A percentile compares a stretch with the other conserved stretches of the same genome.
Evolutionary conservation across 2,113 vertebrate genomes (phyloP).

Genomic region (Albula glossodonta): DNA sequence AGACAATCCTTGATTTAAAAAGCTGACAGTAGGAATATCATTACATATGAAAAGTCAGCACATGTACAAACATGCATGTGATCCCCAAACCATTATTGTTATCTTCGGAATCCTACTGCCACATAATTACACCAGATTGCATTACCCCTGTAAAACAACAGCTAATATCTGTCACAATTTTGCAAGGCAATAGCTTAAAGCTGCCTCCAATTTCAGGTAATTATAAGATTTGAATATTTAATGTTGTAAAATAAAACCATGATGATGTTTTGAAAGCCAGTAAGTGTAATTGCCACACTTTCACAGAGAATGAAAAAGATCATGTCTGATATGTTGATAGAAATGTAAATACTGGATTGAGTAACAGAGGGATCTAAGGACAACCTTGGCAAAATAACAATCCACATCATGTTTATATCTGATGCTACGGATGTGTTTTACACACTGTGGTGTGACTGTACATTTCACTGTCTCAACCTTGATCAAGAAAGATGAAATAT

Average conservation of each 20-base stretch:
- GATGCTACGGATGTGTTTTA: neutral
- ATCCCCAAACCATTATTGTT: constrained; percentile 44
- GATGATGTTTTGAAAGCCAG: constrained; percentile 1
- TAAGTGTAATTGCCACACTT: neutral
- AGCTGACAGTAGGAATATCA: constrained; percentile 51
- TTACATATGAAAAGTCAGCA: constrained; percentile 30
- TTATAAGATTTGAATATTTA: constrained; percentile 59
- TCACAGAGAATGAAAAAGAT: constrained; percentile 19
- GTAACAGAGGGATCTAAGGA: constrained; percentile 5
- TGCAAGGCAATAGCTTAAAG: constrained; percentile 53
- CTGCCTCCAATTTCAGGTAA: constrained; percentile 41
- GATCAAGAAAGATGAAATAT: no score
- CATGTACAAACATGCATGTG: constrained; percentile 56
- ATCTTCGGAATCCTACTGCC: constrained; percentile 46
- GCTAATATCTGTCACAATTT: constrained; percentile 46
- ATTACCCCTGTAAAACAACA: constrained; percentile 45
- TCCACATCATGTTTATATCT: neutral
- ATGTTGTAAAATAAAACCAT: constrained; percentile 44
- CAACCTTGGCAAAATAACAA: neutral
- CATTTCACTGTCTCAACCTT: neutral
- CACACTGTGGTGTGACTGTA: neutral
- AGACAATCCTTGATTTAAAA: constrained; percentile 45
- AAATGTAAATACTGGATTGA: constrained; percentile 15
- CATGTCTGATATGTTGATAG: constrained; percentile 20
- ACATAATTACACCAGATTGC: constrained; percentile 50